Evolutionary conservation across 2,113 vertebrate species (phyloP).

Genomic region (Oceanodroma tethys): DNA sequence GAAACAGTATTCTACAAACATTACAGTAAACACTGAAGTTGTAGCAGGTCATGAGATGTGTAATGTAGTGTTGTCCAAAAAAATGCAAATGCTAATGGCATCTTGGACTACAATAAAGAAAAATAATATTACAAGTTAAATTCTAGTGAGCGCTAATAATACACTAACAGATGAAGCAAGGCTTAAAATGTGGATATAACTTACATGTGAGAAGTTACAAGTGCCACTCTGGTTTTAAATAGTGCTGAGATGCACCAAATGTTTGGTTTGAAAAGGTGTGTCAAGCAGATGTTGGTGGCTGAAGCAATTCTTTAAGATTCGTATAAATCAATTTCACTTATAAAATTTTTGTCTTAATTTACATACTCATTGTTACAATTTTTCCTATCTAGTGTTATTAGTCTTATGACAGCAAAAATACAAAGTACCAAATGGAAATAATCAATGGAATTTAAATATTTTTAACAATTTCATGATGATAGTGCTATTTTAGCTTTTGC

Average conservation of each 20-base stretch:
- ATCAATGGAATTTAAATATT: not conserved
- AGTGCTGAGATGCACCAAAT: not conserved
- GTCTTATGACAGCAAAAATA: not conserved
- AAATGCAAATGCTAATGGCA: not conserved
- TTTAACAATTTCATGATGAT: not conserved
- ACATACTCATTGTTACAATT: not conserved
- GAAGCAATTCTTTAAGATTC: not conserved
- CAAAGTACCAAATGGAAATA: not conserved
- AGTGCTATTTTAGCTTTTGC: not conserved
- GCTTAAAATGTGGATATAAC: not conserved
- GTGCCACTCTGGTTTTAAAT: not conserved
- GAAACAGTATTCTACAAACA: not conserved
- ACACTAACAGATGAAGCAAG: not conserved
- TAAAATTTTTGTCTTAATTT: not conserved
- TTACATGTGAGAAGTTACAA: not conserved
- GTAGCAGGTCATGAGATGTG: not conserved
- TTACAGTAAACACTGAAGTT: not conserved
- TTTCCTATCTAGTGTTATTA: not conserved
- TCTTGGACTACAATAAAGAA: not conserved
- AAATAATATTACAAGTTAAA: not conserved
- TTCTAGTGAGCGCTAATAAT: not conserved
- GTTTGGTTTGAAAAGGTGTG: not conserved
- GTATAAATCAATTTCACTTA: not conserved
- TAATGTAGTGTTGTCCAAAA: not conserved
- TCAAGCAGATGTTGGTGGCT: not conserved